These are phyloP conservation scores for Leguminivora glycinivorella DNA, from an alignment of 1,140 invertebrate genomes.

Conservation along the genomic window DNA sequence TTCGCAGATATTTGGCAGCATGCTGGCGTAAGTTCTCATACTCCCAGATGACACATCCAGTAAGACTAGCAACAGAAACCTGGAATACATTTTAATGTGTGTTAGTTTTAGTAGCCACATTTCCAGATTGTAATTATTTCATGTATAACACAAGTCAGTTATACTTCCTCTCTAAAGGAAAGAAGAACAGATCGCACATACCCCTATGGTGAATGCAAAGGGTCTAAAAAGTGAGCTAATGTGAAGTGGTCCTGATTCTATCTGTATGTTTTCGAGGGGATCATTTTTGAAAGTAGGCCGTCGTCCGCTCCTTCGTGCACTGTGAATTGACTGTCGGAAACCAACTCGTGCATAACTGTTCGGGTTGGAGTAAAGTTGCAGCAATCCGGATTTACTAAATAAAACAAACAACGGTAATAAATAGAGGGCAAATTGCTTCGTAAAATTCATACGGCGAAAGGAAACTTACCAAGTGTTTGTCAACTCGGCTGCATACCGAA, in stretches of 20 bases:
- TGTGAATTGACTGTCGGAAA: slow-evolving; percentile 60
- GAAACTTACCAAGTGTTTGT: slow-evolving; percentile 55
- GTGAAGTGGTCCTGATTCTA: slow-evolving; percentile 67
- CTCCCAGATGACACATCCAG: slow-evolving; percentile 90
- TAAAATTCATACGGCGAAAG: background rate
- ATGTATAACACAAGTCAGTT: no score
- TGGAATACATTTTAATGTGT: slow-evolving; percentile 53
- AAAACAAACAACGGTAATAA: slow-evolving; percentile 41
- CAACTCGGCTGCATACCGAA: slow-evolving; percentile 57
- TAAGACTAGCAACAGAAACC: slow-evolving; percentile 87
- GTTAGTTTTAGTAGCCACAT: slow-evolving; percentile 21
- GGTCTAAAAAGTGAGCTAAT: slow-evolving; percentile 81
- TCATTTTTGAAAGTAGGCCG: slow-evolving; percentile 48
- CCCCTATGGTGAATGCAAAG: slow-evolving; percentile 84
- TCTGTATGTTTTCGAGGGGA: slow-evolving; percentile 54
- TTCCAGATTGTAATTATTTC: background rate
- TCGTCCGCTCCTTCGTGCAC: slow-evolving; percentile 43
- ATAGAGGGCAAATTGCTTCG: background rate
- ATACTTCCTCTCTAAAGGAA: no score
- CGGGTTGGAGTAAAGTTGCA: slow-evolving; percentile 41
- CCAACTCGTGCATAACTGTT: slow-evolving; percentile 50
- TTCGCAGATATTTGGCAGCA: slow-evolving; percentile 80
- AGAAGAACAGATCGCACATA: slow-evolving; percentile 66
- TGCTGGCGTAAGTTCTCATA: slow-evolving; percentile 89
- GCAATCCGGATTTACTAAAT: slow-evolving; percentile 59